Conservation (phyloP, 1,140 invertebrate genomes). For the Chlorops oryzae region DNA sequence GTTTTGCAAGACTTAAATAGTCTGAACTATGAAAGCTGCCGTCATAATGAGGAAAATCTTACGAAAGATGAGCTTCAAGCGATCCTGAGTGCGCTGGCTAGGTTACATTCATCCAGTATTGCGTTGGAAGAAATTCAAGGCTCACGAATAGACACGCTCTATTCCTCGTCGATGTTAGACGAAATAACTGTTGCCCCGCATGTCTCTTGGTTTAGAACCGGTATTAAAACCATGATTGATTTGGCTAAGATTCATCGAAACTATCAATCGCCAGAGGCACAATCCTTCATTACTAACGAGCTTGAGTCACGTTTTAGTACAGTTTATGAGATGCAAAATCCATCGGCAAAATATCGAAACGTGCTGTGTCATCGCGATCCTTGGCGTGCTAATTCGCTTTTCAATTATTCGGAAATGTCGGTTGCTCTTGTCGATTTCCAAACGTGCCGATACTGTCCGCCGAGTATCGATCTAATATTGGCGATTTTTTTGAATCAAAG, state of each 20-base stretch:
- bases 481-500: slow-evolving; percentile 31
- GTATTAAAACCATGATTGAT: slow-evolving; percentile 4
- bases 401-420: slow-evolving; percentile 49
- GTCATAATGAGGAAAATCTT: slow-evolving; percentile 21
- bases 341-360: slow-evolving; percentile 45
- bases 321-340: slow-evolving; percentile 38
- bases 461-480: slow-evolving; percentile 52
- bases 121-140: no score
- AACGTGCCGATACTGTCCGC: slow-evolving; percentile 52
- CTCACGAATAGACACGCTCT: no score
- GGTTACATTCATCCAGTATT: slow-evolving; percentile 46
- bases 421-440: slow-evolving; percentile 59
- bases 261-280: slow-evolving; percentile 14
- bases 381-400: slow-evolving; percentile 60
- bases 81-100: slow-evolving; percentile 37
- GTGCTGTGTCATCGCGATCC: slow-evolving; percentile 58
- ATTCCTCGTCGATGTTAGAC: no score
- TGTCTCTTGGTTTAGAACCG: slow-evolving; percentile 35
- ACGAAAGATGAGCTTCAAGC: slow-evolving; percentile 16
- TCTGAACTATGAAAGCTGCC: slow-evolving; percentile 21
- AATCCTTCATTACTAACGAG: slow-evolving; percentile 26
- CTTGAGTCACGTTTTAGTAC: slow-evolving; percentile 33
- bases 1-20: slow-evolving; percentile 44
- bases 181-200: slow-evolving; percentile 29
- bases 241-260: slow-evolving; percentile 16